These are phyloP conservation scores for Drosophila tristis DNA, from an alignment of 1,140 invertebrate genomes.

Conservation along the genomic window DNA sequence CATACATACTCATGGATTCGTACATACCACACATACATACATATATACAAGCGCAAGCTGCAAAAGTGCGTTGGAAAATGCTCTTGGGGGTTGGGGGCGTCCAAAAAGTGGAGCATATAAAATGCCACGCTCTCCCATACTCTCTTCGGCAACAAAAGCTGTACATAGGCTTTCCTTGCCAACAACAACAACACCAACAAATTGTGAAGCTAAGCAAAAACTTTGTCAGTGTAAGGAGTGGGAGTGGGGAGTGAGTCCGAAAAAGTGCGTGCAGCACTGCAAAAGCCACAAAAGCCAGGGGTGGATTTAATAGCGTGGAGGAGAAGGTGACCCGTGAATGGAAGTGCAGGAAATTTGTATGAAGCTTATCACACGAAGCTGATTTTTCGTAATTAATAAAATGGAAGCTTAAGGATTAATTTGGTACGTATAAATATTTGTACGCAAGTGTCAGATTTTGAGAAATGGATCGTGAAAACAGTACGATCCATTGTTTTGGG, in stretches of 20 bases:
- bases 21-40: neutral
- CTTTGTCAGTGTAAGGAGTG: conserved; percentile 8
- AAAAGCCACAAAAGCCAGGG: conserved; percentile 49
- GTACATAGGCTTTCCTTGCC: conserved; percentile 45
- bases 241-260: conserved; percentile 9
- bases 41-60: conserved; percentile 71
- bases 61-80: conserved; percentile 71
- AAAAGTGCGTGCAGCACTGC: conserved; percentile 78
- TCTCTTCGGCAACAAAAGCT: conserved; percentile 3
- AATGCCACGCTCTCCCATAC: conserved; percentile 36
- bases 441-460: too few relatives aligned
- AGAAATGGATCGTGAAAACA: too few relatives aligned
- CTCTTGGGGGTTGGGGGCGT: conserved; percentile 44
- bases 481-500: too few relatives aligned
- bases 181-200: conserved; percentile 24
- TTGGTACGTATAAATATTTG: too few relatives aligned
- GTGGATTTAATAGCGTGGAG: conserved; percentile 19
- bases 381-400: conserved; percentile 29
- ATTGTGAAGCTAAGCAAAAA: conserved; percentile 72
- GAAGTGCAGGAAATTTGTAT: conserved; percentile 19
- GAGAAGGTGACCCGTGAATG: neutral
- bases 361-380: neutral
- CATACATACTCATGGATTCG: conserved; percentile 1
- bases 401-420: conserved; percentile 2
- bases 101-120: conserved; percentile 80